These are phyloP conservation scores for Heliopora coerulea DNA, from an alignment of 92 coral and sea anemone species.

Conservation along the genomic window DNA sequence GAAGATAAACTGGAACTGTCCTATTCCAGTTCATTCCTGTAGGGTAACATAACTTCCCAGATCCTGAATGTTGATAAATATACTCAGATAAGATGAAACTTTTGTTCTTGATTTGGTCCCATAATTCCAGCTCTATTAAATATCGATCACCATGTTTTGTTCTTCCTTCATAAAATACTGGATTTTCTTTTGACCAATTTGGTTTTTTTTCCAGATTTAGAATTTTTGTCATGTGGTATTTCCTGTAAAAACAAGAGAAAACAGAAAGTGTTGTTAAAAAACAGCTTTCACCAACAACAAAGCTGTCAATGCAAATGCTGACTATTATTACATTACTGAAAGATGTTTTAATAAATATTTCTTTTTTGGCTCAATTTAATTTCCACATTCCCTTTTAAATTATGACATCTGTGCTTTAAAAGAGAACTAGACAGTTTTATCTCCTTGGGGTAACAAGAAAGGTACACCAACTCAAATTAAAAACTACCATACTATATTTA, in stretches of 20 bases:
- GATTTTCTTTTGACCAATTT: constrained; percentile 46
- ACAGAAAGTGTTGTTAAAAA: too few relatives aligned
- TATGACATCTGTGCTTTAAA: too few relatives aligned
- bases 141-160: constrained; percentile 47
- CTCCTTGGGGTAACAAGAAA: too few relatives aligned
- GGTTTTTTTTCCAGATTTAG: constrained; percentile 66
- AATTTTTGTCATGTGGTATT: constrained; percentile 52
- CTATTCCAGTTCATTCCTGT: constrained; percentile 66
- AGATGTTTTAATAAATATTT: too few relatives aligned
- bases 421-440: too few relatives aligned
- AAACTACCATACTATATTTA: too few relatives aligned
- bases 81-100: constrained; percentile 67
- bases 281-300: too few relatives aligned
- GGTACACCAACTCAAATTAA: too few relatives aligned
- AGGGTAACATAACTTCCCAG: constrained; percentile 59
- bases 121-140: constrained; percentile 63
- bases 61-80: constrained; percentile 52
- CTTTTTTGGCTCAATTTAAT: too few relatives aligned
- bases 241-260: constrained; percentile 44
- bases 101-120: constrained; percentile 44
- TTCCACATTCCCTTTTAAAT: too few relatives aligned
- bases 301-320: too few relatives aligned
- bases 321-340: too few relatives aligned
- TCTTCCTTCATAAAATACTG: constrained; percentile 18
- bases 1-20: constrained; percentile 43